Base-by-base conservation (phyloP, 2,113 vertebrate genomes). In the Glaucomys volans region DNA sequence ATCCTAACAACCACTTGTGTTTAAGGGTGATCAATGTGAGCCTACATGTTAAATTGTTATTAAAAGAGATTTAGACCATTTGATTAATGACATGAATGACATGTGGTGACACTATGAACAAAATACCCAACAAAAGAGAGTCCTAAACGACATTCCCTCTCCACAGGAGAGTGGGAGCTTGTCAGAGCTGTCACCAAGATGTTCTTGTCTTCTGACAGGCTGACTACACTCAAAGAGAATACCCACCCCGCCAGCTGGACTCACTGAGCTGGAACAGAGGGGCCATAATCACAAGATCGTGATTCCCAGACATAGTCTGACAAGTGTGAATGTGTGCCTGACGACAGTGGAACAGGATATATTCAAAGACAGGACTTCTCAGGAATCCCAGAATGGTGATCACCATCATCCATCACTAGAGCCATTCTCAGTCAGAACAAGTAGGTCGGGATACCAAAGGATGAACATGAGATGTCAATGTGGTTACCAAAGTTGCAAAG, bases 191-290 rank as follows among this genome's bases (percentile, higher is more conserved):
- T 95, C 92, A 83, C 9, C 17, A 59, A 44, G 28, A 91, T 32
- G 47, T 83, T 37, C 83, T 52, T 85, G 32, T 95, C 86, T 96
- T 92, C 71, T 84, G 59, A 92, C 81, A 95, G 52, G 72, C 88
- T 62, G 47, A 40, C 26, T 10, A 13, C 14, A 8, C 69, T 66
- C 30, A 2, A 30, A 77, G 67, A 86, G 28, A 52, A 74, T 71
- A 40, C 14, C 64, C 74, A 86, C 42, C 69, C 93, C 40, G 24
- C 81, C 92, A 97, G 54, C 77, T 95, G 81, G 84, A 96, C 28
- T 69, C 85, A 26, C 4, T 37, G 87, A 95, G 86, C 75, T 87
- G 26, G 71, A 93, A 71, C 87, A 50, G 42, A 87, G 44, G 54
- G 22, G 28, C 44, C 50, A 4, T 71, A 69, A 67, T 18, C 77